These are phyloP conservation scores for Cyclopterus lumpus DNA, from an alignment of 2,797 vertebrate genomes.

Conservation along the genomic window DNA sequence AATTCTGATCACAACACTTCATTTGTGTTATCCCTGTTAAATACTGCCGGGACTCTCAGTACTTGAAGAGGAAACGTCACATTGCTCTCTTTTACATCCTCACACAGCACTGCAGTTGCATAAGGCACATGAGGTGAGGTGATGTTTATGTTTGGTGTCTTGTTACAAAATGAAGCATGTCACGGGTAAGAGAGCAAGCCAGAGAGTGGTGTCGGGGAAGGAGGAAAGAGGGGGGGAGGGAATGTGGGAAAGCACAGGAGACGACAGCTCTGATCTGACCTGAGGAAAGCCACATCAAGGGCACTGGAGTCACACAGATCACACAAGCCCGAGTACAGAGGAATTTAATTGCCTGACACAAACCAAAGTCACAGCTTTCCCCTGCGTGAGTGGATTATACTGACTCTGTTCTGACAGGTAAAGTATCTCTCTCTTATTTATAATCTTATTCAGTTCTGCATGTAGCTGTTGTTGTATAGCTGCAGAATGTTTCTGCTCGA, in stretches of 20 bases:
- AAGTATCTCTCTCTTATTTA: conserved; percentile 29
- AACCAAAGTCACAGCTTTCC: conserved; percentile 42
- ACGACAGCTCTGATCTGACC: conserved; percentile 61
- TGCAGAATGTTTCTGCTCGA: background rate
- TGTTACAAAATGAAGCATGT: conserved; percentile 72
- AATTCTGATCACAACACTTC: background rate
- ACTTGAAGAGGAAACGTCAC: conserved; percentile 25
- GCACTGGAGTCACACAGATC: conserved; percentile 63
- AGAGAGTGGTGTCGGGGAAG: conserved; percentile 19
- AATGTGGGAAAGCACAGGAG: conserved; percentile 41
- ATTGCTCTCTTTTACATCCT: conserved; percentile 26
- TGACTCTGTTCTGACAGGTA: conserved; percentile 60
- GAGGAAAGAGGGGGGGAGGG: conserved; percentile 16
- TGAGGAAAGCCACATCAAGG: conserved; percentile 77
- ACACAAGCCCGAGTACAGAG: conserved; percentile 33
- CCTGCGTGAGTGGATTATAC: conserved; percentile 29
- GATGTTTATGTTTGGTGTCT: conserved; percentile 74
- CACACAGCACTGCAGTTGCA: conserved; percentile 36
- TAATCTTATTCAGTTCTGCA: background rate
- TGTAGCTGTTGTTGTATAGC: background rate
- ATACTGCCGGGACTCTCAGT: background rate
- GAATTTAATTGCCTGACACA: conserved; percentile 45
- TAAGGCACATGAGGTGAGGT: conserved; percentile 39
- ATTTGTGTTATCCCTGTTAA: background rate
- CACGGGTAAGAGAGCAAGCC: conserved; percentile 11